A percentile compares a stretch with the other conserved stretches of the same genome.
These are phyloP conservation scores for Sylvietta virens DNA, from an alignment of 2,113 vertebrate species.

Conservation along the genomic window DNA sequence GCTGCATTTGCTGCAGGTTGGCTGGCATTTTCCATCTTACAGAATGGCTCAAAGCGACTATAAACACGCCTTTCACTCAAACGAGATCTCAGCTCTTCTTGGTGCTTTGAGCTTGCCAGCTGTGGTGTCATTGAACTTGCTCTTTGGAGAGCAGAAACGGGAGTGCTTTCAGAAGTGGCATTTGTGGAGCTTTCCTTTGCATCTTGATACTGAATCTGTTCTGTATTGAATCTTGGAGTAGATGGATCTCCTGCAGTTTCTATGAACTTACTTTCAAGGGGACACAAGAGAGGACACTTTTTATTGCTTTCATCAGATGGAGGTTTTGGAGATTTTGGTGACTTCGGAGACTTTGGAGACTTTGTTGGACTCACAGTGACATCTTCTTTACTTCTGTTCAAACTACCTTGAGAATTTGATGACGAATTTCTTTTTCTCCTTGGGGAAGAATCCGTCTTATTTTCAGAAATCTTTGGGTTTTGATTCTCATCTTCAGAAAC, in stretches of 20 bases:
- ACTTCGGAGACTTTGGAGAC: slow-evolving; percentile 49
- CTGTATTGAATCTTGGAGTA: slow-evolving; percentile 81
- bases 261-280: slow-evolving; percentile 57
- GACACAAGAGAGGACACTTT: slow-evolving; percentile 36
- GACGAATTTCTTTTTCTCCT: slow-evolving; percentile 69
- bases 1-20: slow-evolving; percentile 1
- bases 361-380: slow-evolving; percentile 41
- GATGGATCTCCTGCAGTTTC: slow-evolving; percentile 73
- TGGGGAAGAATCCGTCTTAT: slow-evolving; percentile 69
- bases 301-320: slow-evolving; percentile 59
- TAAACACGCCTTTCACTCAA: slow-evolving; percentile 75
- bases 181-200: slow-evolving; percentile 21
- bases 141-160: slow-evolving; percentile 39
- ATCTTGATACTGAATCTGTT: slow-evolving; percentile 77
- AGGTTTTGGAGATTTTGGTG: slow-evolving; percentile 40
- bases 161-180: not conserved
- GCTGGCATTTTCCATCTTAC: slow-evolving; percentile 73
- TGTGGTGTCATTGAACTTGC: not conserved
- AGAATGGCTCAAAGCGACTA: slow-evolving; percentile 87
- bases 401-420: slow-evolving; percentile 72
- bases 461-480: slow-evolving; percentile 70
- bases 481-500: slow-evolving; percentile 77
- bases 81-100: slow-evolving; percentile 59
- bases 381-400: slow-evolving; percentile 70
- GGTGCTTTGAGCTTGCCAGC: slow-evolving; percentile 26